phyloP scores from a whole-genome alignment of 2,113 vertebrate genomes.

The Orcinus orca region DNA sequence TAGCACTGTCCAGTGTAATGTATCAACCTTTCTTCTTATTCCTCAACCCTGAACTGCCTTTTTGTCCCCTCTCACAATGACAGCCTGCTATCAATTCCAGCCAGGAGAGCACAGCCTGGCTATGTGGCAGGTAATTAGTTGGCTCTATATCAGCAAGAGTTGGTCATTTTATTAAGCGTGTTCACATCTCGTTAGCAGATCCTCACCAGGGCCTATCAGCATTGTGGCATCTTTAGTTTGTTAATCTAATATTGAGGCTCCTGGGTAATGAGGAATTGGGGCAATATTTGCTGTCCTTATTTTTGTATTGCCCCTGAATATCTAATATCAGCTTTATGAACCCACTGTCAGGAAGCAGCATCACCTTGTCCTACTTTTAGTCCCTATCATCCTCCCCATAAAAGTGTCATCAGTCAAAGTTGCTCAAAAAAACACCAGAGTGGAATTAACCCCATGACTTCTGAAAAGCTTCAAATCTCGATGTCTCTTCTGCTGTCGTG shows the following conservation, averaged over 20 bases:
- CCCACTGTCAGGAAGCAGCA: neutral
- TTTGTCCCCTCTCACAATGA: neutral
- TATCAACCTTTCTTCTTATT: constrained; percentile 53
- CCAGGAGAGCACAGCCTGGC: neutral
- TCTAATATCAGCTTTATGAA: neutral
- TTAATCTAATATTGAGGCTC: constrained; percentile 70
- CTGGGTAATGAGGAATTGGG: neutral
- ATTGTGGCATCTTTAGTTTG: constrained; percentile 60
- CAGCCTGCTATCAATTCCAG: neutral
- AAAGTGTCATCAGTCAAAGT: neutral
- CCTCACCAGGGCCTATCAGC: constrained; percentile 68
- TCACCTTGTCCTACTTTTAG: neutral
- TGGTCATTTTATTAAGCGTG: constrained; percentile 68
- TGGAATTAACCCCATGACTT: neutral
- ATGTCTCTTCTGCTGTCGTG: neutral
- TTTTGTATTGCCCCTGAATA: neutral
- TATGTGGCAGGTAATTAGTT: constrained; percentile 63
- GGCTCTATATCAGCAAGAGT: constrained; percentile 58
- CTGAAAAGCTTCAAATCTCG: neutral
- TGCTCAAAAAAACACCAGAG: neutral
- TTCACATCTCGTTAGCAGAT: constrained; percentile 74
- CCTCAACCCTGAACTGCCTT: neutral
- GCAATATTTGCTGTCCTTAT: neutral
- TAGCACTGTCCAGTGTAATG: constrained; percentile 29
- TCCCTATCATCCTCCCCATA: neutral